Conservation (phyloP, 2,797 vertebrate genomes). For the Macrochelys suwanniensis region DNA sequence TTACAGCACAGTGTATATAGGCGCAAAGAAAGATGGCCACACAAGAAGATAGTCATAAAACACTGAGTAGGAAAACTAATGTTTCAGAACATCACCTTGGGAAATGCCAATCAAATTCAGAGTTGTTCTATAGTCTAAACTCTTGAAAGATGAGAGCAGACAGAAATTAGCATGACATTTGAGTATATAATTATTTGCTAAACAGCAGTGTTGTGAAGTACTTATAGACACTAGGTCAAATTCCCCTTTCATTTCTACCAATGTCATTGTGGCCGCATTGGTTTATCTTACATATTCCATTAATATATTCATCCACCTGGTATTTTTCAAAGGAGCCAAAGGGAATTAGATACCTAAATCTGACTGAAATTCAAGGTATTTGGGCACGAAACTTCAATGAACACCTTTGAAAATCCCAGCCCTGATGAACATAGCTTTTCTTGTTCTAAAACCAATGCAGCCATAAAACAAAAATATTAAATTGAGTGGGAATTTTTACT, state of each 20-base stretch:
- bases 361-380: constrained; percentile 30
- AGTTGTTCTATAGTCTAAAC: constrained; percentile 31
- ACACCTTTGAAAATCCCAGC: constrained; percentile 10
- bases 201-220: constrained; percentile 43
- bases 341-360: background rate
- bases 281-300: background rate
- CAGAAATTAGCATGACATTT: constrained; percentile 32
- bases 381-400: background rate
- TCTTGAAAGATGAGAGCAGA: constrained; percentile 27
- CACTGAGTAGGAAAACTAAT: background rate
- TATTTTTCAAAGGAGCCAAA: background rate
- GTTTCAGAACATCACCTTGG: constrained; percentile 21
- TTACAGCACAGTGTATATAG: background rate
- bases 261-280: background rate
- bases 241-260: background rate
- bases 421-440: constrained; percentile 26
- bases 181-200: constrained; percentile 45
- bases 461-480: constrained; percentile 3
- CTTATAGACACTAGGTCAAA: background rate
- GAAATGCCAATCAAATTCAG: constrained; percentile 26
- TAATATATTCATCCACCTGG: background rate
- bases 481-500: background rate
- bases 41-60: background rate
- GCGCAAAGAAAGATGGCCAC: background rate
- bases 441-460: background rate